phyloP scores from a whole-genome alignment of 2,113 vertebrate genomes.

The Burhinus bistriatus region DNA sequence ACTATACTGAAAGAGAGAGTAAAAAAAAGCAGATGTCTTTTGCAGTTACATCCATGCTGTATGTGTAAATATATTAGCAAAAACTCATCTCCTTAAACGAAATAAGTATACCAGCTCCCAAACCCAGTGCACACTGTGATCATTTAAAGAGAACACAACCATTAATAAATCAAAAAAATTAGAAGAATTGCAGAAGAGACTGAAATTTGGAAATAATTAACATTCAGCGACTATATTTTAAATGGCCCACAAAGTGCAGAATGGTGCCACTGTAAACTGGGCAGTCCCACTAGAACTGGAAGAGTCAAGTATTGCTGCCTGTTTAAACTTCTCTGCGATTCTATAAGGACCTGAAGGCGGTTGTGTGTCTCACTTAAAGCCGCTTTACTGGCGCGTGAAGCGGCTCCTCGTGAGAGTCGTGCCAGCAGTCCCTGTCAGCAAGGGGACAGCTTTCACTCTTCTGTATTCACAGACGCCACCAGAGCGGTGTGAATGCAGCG shows the following conservation, averaged over 20 bases:
- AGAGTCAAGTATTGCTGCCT: not conserved
- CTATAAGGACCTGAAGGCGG: not conserved
- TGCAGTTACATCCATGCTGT: not conserved
- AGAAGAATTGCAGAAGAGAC: not conserved
- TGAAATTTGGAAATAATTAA: not conserved
- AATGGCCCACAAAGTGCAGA: not conserved
- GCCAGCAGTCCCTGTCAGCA: not conserved
- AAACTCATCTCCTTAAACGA: not conserved
- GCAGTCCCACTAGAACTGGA: not conserved
- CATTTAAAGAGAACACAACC: not conserved
- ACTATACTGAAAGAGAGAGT: not conserved
- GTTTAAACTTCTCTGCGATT: not conserved
- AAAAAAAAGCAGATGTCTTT: not conserved
- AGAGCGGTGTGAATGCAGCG: not conserved
- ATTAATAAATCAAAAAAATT: not conserved
- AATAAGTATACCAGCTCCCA: not conserved
- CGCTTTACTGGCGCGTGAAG: accelerated
- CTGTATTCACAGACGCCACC: not conserved
- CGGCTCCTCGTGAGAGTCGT: accelerated
- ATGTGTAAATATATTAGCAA: not conserved
- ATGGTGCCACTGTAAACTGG: not conserved
- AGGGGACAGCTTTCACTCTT: not conserved
- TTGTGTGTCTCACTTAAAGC: not conserved
- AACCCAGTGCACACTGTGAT: not conserved
- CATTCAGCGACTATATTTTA: not conserved